Base-by-base conservation (phyloP, 2,113 vertebrate species). In the Actenoides lindsayi region DNA sequence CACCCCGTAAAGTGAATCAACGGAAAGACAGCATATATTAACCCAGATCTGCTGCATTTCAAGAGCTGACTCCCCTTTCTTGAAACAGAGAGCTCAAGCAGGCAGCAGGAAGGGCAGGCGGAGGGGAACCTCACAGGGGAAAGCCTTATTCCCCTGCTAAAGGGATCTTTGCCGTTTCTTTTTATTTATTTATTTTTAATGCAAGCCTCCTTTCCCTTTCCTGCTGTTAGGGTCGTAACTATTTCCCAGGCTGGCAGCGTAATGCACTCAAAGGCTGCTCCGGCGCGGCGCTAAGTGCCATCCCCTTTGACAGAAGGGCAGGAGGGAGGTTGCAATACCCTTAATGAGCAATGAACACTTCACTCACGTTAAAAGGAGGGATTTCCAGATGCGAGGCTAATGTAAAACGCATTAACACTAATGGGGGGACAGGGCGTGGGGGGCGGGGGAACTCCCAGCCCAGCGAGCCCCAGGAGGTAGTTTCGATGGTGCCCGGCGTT, bases 351-450 rank as follows among this genome's bases (percentile, higher is more conserved):
- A 86, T 75, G 75, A 94, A 96, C 89, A 86, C 85, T 89, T 96
- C 90, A 50, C 76, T 95, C 91, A 13, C 20, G 37, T 83, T 80
- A 91, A 87, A 94, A 96, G 93, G 93, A 93, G 92, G 96, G 97
- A 94, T 96, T 95, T 96, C 96, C 93, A 97, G 97, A 96, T 62
- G 95, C 89, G 83, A 89, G 80, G n/a, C 96, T 97, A 97, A 97
- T 97, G 97, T 67, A 95, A 96, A 97, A 97, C 5, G 35, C 97
- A 97, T 97, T 97, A 97, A 91, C 64, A 67, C 97, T 97, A 97
- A 97, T 97, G 96, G 91, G 91, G 80, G 87, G 67, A 77, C 44
- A 15, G 70, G 74, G 85, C 1, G 56, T 64, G 46, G 33, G 23
- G 50, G 62, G 78, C 77, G 25, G 48, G 81, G 89, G 15, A 93